Percentiles rank a stretch among this genome's conserved stretches.
Evolutionary conservation across 2,888 invertebrate genomes (phyloP).

Genomic region (Panopea generosa): DNA sequence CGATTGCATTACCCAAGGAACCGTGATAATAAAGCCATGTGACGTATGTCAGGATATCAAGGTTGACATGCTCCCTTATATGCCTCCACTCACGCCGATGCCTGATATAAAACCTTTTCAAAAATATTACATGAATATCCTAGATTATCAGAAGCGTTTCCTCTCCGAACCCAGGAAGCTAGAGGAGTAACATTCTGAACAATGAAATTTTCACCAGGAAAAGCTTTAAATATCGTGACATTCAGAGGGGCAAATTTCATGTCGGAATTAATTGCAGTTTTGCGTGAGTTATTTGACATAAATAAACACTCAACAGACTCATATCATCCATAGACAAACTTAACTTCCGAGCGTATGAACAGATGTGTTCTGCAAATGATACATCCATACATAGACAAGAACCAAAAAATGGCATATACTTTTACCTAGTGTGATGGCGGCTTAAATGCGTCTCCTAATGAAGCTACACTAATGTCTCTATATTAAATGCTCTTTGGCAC

Average conservation of each 20-base stretch:
- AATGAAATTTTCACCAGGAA: conserved; percentile 60
- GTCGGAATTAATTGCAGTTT: conserved; percentile 47
- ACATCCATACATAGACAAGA: conserved; percentile 39
- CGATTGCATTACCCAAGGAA: conserved; percentile 22
- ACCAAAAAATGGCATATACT: conserved; percentile 54
- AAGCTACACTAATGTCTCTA: conserved; percentile 55
- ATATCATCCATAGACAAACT: conserved; percentile 62
- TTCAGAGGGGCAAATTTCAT: conserved; percentile 62
- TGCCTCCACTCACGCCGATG: conserved; percentile 25
- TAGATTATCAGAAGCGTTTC: conserved; percentile 61
- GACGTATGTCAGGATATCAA: conserved; percentile 44
- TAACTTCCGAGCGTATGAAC: conserved; percentile 58
- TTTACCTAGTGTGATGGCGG: conserved; percentile 61
- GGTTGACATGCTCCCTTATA: conserved; percentile 8
- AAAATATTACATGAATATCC: conserved; percentile 20
- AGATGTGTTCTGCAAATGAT: conserved; percentile 56
- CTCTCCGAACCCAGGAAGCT: conserved; percentile 55
- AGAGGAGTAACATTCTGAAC: conserved; percentile 50
- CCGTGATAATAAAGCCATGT: conserved; percentile 19
- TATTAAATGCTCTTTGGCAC: conserved; percentile 55
- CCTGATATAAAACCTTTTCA: conserved; percentile 8
- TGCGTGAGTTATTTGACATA: conserved; percentile 60
- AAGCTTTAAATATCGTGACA: conserved; percentile 43
- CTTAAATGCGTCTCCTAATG: conserved; percentile 50
- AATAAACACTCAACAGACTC: conserved; percentile 43